Conservation (phyloP, 2,888 invertebrate genomes). For the Patella ulyssiponensis region DNA sequence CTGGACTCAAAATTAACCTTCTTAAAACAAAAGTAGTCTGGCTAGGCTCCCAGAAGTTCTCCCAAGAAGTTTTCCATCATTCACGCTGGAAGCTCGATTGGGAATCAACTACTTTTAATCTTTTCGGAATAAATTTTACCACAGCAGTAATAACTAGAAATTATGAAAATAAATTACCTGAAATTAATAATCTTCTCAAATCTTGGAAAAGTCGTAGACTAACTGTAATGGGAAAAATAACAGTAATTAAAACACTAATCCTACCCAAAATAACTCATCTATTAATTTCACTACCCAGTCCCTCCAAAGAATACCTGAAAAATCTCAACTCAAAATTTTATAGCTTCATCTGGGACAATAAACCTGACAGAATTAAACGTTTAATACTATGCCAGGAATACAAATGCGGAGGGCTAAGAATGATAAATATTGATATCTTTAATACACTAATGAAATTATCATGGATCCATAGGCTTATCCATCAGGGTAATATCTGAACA, state of each 20-base stretch:
- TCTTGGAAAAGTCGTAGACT: not conserved
- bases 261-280: slow-evolving; percentile 1
- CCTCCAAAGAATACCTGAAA: not conserved
- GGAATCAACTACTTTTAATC: not conserved
- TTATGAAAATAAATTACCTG: not conserved
- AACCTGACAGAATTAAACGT: not conserved
- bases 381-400: not conserved
- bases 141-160: not conserved
- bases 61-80: not conserved
- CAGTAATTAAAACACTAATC: not conserved
- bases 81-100: slow-evolving; percentile 17
- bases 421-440: not conserved
- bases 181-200: not conserved
- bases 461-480: not conserved
- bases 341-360: not conserved
- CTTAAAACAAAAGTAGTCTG: slow-evolving; percentile 13
- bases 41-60: not conserved
- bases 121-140: slow-evolving; percentile 13
- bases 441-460: slow-evolving; percentile 6
- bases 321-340: not conserved
- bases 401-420: not conserved
- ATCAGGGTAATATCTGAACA: not conserved
- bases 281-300: not conserved
- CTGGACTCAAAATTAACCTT: not conserved
- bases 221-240: not conserved